phyloP scores from a whole-genome alignment of 2,888 invertebrate genomes.

The Caradrina clavipalpis region DNA sequence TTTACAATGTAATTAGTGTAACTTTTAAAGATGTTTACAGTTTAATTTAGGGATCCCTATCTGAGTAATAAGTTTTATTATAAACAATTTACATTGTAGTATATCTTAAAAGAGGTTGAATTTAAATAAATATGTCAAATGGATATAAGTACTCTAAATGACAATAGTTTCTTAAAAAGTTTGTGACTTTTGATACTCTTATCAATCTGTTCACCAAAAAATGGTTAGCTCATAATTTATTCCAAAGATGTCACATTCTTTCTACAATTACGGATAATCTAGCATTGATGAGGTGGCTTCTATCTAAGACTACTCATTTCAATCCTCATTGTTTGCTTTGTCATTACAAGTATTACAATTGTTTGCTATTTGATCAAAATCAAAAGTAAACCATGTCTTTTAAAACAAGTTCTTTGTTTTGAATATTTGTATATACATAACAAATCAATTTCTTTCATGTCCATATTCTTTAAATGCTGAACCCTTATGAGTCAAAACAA shows the following conservation, averaged over 20 bases:
- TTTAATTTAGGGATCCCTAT: neutral
- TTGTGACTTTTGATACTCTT: neutral
- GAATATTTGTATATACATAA: constrained; percentile 5
- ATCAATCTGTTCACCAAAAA: neutral
- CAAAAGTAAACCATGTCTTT: neutral
- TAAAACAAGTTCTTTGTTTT: constrained; percentile 10
- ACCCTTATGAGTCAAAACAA: too few species aligned
- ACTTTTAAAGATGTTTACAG: neutral
- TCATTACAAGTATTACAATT: constrained; percentile 14
- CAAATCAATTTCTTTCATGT: constrained; percentile 9
- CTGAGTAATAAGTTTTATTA: neutral
- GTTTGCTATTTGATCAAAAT: constrained; percentile 21
- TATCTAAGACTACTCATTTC: neutral
- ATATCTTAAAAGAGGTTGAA: neutral
- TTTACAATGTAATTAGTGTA: constrained; percentile 22
- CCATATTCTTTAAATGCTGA: too few species aligned
- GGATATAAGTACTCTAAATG: neutral
- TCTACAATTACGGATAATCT: neutral
- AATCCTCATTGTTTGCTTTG: constrained; percentile 20
- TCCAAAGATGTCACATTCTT: neutral
- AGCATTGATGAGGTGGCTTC: constrained; percentile 2
- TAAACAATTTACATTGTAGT: constrained; percentile 4
- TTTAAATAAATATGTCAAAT: neutral
- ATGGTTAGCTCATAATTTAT: neutral
- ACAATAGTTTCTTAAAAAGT: neutral